Evolutionary conservation across 1,140 invertebrate genomes (phyloP), one percentile per base, ranked within the genome.

Genomic region (Colletes latitarsis): DNA sequence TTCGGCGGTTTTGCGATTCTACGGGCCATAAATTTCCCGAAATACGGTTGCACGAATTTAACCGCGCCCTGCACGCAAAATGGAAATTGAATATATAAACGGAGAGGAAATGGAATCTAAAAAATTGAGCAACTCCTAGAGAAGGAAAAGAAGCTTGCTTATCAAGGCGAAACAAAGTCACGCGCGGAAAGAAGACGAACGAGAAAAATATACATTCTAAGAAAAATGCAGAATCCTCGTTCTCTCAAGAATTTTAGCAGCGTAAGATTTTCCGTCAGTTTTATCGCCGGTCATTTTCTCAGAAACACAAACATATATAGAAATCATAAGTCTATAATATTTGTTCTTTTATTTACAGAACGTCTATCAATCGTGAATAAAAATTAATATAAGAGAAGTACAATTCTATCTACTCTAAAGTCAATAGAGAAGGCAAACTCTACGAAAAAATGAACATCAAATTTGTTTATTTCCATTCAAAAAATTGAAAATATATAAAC

Each of bases 81-180:
- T 14, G 17, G 21, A 43, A 71, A 71, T 71, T 43, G 53, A 41
- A 21, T 30, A 14, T 71, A 58, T 19, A 55, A 66, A 17, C 6
- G 6, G 8, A 63, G 12, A 15, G 14, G 4, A n/a, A 53, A 70
- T 43, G 15, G 43, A 53, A 52, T 63, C n/a, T n/a, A 62, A 78
- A 57, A 41, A 46, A 78, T 62, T 52, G 76, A 62, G 17, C 30
- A 21, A 71, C 55, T 71, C 41, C 15, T 62, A 3, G 6, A 14
- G 39, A 8, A 14, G 21, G 21, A 15, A 14, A 19, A 4, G 19
- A 58, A 6, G 66, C 46, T 60, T 17, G 15, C 55, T 49, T 49
- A 60, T 77, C 75, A 53, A 70, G 17, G 19, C 14, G 46, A 60
- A 60, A 52, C 43, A 39, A 71, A 77, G 57, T 77, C 57, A 71